phyloP scores from a whole-genome alignment of 2,888 invertebrate genomes.

The Gymnoscelis rufifasciata region DNA sequence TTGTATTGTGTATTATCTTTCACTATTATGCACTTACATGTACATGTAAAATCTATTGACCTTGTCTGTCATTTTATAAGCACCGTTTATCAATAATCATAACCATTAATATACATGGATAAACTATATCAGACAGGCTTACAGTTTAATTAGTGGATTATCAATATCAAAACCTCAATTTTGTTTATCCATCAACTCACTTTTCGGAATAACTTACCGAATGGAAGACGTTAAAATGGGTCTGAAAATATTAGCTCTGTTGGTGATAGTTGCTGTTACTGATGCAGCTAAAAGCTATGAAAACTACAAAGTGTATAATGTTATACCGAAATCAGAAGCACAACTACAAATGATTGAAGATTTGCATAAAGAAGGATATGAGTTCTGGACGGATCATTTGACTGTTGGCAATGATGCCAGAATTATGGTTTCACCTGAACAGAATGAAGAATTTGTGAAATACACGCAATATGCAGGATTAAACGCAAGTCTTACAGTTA shows the following conservation, averaged over 20 bases:
- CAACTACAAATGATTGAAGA: constrained; percentile 68
- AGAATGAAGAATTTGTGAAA: constrained; percentile 34
- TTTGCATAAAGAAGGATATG: constrained; percentile 53
- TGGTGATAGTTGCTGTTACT: constrained; percentile 21
- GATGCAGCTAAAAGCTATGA: constrained; percentile 57
- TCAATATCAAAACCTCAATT: too few species aligned
- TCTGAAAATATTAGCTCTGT: constrained; percentile 23
- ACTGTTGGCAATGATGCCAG: constrained; percentile 48
- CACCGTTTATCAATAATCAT: neutral
- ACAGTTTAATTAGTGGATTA: neutral
- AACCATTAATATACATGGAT: neutral
- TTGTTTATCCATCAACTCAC: neutral
- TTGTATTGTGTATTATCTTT: too few species aligned
- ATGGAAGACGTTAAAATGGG: constrained; percentile 13
- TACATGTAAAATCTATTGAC: neutral
- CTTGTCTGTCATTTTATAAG: neutral
- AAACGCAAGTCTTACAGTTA: constrained; percentile 32
- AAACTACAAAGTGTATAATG: constrained; percentile 77
- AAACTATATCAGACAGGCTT: neutral
- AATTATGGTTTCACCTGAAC: constrained; percentile 43
- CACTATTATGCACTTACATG: too few species aligned
- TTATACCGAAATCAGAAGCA: constrained; percentile 57
- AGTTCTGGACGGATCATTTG: constrained; percentile 51
- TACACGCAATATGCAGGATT: constrained; percentile 35
- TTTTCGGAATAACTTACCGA: neutral